A percentile compares a stretch with the other conserved stretches of the same genome.
phyloP scores from a whole-genome alignment of 2,797 vertebrate species.

The Hippopotamyrus pictus region DNA sequence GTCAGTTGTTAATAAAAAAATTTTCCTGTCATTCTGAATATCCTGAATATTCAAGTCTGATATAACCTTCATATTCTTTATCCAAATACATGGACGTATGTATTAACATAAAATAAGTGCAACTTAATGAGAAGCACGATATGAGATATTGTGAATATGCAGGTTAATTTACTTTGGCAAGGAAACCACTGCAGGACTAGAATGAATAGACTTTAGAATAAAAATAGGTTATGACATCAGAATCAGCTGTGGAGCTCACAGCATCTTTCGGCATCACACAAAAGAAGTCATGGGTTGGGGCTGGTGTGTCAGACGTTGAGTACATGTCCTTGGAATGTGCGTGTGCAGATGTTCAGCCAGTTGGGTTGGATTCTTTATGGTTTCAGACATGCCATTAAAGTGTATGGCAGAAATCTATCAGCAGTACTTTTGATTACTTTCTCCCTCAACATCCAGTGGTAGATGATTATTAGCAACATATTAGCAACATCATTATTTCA shows the following conservation, averaged over 20 bases:
- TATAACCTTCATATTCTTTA: neutral
- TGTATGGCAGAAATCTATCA: neutral
- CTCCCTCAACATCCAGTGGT: neutral
- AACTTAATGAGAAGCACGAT: neutral
- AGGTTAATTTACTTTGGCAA: neutral
- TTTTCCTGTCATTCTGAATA: neutral
- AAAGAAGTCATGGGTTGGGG: neutral
- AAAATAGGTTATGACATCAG: conserved; percentile 3
- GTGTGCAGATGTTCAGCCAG: neutral
- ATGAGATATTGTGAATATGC: neutral
- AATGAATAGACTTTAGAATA: neutral
- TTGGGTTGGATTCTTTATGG: neutral
- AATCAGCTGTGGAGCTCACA: neutral
- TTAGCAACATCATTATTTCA: neutral
- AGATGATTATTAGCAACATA: neutral
- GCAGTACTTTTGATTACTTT: neutral
- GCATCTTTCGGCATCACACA: neutral
- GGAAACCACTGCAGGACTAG: neutral
- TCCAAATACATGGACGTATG: neutral
- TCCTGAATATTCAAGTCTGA: neutral
- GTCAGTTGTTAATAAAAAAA: neutral
- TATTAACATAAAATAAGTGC: neutral
- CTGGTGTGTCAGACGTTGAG: neutral
- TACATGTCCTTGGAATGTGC: neutral
- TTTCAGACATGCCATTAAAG: neutral